Evolutionary conservation across 35 echinoderm and acorn worm species (phyloP).

Genomic region (Nesometra sesokonis): DNA sequence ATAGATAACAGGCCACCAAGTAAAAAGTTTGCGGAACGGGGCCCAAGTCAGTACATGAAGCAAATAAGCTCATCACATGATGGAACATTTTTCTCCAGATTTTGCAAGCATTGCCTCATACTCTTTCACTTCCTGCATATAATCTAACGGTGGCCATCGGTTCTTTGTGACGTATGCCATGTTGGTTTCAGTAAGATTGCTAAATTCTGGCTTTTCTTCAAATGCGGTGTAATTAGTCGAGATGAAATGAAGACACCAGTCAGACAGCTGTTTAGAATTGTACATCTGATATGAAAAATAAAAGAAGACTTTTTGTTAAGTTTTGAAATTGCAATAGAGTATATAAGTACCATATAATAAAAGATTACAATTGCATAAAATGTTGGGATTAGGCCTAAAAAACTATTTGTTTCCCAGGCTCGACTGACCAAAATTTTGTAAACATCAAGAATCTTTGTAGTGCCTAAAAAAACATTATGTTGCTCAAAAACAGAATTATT

Average conservation of each 20-base stretch:
- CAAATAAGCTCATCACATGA: constrained; percentile 7
- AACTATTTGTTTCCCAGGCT: too few relatives aligned
- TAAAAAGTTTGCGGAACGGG: too few relatives aligned
- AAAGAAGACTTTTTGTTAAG: background rate
- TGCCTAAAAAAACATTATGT: too few relatives aligned
- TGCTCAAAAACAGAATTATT: too few relatives aligned
- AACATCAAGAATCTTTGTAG: background rate
- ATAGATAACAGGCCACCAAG: too few relatives aligned
- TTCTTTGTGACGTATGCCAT: constrained; percentile 31
- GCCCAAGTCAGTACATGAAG: too few relatives aligned
- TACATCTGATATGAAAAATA: constrained; percentile 34
- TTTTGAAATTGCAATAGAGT: background rate
- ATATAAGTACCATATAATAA: background rate
- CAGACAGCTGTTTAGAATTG: constrained; percentile 50
- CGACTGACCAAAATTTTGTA: too few relatives aligned
- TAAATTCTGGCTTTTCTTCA: constrained; percentile 37
- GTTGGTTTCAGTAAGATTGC: constrained; percentile 34
- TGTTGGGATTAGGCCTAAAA: background rate
- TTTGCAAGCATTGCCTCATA: constrained; percentile 32
- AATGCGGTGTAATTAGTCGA: constrained; percentile 58
- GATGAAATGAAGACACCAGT: constrained; percentile 79
- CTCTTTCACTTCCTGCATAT: constrained; percentile 42
- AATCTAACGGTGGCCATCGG: constrained; percentile 53
- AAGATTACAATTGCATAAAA: background rate
- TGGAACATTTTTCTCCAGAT: constrained; percentile 1